Conservation (phyloP, 2,797 vertebrate genomes). For the Rousettus madagascariensis region DNA sequence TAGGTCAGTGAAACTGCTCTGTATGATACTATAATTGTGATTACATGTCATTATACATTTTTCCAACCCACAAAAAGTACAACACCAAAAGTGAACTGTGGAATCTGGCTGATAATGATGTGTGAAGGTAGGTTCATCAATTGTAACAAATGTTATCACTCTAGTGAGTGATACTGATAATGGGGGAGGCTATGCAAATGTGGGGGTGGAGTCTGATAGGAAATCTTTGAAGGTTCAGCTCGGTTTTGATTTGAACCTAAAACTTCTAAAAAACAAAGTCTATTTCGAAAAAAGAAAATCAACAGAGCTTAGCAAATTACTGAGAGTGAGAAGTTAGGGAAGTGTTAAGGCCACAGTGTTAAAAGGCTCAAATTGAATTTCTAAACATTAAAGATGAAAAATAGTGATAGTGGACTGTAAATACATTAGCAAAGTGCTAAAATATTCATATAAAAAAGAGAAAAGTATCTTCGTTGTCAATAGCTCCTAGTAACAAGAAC, state of each 20-base stretch:
- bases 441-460: not conserved
- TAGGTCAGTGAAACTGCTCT: not conserved
- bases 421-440: not conserved
- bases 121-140: not conserved
- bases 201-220: not conserved
- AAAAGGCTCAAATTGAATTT: slow-evolving; percentile 10
- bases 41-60: not conserved
- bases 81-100: not conserved
- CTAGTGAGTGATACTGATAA: not conserved
- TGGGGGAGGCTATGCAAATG: not conserved
- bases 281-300: not conserved
- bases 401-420: not conserved
- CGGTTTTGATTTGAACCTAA: not conserved
- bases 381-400: not conserved
- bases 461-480: not conserved
- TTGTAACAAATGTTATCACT: not conserved
- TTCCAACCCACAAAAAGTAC: not conserved
- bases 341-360: not conserved
- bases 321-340: not conserved
- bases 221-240: not conserved
- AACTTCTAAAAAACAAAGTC: not conserved
- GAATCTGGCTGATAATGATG: not conserved
- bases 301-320: not conserved
- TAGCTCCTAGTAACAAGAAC: not conserved
- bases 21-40: not conserved